Evolutionary conservation across 2,797 vertebrate genomes (phyloP), one percentile per base, ranked within the genome.

Genomic region (Galago senegalensis): DNA sequence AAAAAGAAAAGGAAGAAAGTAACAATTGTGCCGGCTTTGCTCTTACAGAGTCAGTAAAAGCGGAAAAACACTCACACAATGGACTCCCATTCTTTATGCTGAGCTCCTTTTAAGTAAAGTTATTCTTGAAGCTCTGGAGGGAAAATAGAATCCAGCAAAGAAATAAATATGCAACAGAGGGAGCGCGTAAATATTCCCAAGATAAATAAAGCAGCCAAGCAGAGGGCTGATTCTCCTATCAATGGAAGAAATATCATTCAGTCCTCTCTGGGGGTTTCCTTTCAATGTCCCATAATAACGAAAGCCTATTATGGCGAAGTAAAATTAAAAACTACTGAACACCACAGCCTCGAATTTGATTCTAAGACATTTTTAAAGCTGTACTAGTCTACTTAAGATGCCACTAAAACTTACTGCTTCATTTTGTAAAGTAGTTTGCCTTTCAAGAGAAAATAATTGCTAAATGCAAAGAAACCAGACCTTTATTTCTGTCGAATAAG

Each of bases 251-350:
- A 61, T 29, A 34, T 21, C 29, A 31, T 14, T 53, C 58, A 60
- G 84, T 18, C 40, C 1, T 70, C 85, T 88, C 73, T 77, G 23
- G 73, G 69, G 21, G 25, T 86, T 88, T 91, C 53, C 27, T 82
- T 92, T 92, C 87, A 82, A 49, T 80, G 73, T 73, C 72, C 69
- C 27, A 1, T 85, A 86, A 95, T 70, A 97, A 94, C 63, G 56
- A 79, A 97, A 93, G 73, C 77, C 31, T 58, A 90, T 97, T 97
- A 91, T 2, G 1, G 61, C 9, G 27, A 92, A 76, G 34, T 72
- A 29, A 97, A 98, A 97, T 97, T 94, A 97, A 94, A 97, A 97
- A 34, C 67, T n/a, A 60, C 77, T 18, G n/a, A 97, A 89, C 53
- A 61, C 31, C 0, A 4, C 46, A 67, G 31, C 31, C 73, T 90